A percentile compares a stretch with the other conserved stretches of the same genome.
Evolutionary conservation across 2,113 vertebrate species (phyloP).

Genomic region (Zosterops borbonicus): DNA sequence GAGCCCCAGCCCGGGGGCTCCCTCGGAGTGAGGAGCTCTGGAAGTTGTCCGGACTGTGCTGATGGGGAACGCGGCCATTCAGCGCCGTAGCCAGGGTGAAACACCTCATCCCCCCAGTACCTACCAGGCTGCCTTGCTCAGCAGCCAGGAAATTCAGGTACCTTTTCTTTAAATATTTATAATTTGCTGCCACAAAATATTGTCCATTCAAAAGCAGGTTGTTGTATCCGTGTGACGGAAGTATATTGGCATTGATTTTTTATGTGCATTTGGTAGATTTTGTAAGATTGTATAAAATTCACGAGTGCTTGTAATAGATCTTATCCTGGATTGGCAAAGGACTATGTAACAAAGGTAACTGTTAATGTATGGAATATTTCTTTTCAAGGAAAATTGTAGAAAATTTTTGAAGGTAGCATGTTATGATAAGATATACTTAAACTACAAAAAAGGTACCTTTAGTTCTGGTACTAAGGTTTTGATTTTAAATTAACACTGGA

Average conservation of each 20-base stretch:
- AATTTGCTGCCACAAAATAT: not conserved
- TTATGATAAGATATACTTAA: not conserved
- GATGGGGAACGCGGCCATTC: not conserved
- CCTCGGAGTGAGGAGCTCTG: rapidly evolving
- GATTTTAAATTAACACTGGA: slow-evolving; percentile 44
- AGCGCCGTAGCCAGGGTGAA: not conserved
- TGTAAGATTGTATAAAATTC: not conserved
- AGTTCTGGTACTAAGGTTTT: slow-evolving; percentile 20
- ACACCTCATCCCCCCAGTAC: not conserved
- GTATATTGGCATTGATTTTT: not conserved
- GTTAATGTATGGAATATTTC: not conserved
- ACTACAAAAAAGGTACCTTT: not conserved
- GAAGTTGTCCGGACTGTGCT: not conserved
- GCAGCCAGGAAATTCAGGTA: not conserved
- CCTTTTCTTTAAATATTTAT: not conserved
- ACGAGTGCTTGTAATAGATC: not conserved
- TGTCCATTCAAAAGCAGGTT: not conserved
- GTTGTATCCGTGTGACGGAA: not conserved
- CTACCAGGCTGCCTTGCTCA: not conserved
- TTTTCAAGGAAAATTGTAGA: not conserved
- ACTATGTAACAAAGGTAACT: not conserved
- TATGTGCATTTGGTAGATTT: not conserved
- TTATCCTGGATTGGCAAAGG: not conserved
- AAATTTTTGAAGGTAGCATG: not conserved
- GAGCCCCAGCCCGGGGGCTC: not conserved